These are phyloP conservation scores for Leptopterna dolabrata DNA, from an alignment of 2,888 invertebrate genomes.

Conservation along the genomic window DNA sequence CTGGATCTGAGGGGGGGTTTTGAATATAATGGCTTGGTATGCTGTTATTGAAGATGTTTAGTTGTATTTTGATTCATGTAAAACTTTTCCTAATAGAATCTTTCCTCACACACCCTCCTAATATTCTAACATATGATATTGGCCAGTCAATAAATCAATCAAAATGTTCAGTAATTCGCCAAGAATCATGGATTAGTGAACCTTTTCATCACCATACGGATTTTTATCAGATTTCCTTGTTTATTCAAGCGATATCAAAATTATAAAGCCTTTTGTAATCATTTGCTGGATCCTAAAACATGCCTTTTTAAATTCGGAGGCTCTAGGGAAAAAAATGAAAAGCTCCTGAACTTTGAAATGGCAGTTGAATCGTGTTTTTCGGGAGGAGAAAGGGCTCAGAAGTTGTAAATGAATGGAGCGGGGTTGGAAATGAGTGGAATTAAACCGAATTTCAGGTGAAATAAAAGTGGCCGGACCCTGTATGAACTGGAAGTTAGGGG, in stretches of 20 bases:
- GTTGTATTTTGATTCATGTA: too few relatives aligned
- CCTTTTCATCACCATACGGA: not conserved
- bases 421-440: not conserved
- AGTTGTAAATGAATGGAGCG: not conserved
- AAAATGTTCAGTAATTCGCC: too few relatives aligned
- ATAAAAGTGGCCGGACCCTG: not conserved
- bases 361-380: conserved; percentile 3
- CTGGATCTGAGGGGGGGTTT: too few relatives aligned
- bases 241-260: not conserved
- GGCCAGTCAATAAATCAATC: too few relatives aligned
- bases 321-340: not conserved
- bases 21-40: too few relatives aligned
- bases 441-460: not conserved
- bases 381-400: not conserved
- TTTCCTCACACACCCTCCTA: too few relatives aligned
- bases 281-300: not conserved
- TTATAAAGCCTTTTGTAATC: not conserved
- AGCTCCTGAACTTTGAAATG: not conserved
- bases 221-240: not conserved
- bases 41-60: too few relatives aligned
- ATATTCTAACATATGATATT: too few relatives aligned
- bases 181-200: too few relatives aligned
- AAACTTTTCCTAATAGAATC: too few relatives aligned
- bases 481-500: not conserved
- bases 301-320: not conserved